These are phyloP conservation scores for Gasterosteus aculeatus DNA, from an alignment of 2,113 vertebrate species.

Conservation along the genomic window DNA sequence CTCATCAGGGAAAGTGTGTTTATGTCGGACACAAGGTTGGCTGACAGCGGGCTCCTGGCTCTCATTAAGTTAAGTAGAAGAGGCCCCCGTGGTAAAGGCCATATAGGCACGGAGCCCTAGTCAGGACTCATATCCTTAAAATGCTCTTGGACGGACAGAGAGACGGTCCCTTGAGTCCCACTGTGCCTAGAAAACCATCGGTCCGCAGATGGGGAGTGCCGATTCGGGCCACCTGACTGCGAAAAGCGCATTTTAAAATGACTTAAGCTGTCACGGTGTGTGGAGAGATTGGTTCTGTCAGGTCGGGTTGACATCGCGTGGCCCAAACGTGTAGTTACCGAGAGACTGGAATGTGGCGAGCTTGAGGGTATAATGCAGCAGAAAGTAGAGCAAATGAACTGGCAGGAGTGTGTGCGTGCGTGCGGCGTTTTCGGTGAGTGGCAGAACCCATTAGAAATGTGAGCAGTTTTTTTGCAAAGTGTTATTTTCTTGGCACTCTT, in stretches of 20 bases:
- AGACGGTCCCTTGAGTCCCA: constrained; percentile 26
- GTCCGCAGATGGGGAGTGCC: constrained; percentile 15
- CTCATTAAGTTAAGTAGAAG: constrained; percentile 78
- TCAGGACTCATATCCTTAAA: constrained; percentile 54
- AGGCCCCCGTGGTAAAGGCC: constrained; percentile 40
- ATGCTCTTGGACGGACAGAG: constrained; percentile 42
- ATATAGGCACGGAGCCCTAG: constrained; percentile 22
- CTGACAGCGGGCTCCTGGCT: constrained; percentile 53
- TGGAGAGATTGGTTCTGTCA: constrained; percentile 28
- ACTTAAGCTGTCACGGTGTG: constrained; percentile 19
- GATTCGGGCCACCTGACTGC: constrained; percentile 33
- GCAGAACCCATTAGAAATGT: constrained; percentile 65
- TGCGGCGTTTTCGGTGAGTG: constrained; percentile 49
- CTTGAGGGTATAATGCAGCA: constrained; percentile 34
- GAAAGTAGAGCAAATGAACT: constrained; percentile 48
- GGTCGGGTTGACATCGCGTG: constrained; percentile 36
- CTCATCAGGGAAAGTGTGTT: constrained; percentile 80
- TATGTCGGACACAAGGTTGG: constrained; percentile 67
- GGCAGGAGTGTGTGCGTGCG: constrained; percentile 28
- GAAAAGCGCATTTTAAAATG: constrained; percentile 31
- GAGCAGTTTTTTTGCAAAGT: constrained; percentile 40
- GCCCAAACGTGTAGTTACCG: constrained; percentile 40
- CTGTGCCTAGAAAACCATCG: constrained; percentile 36
- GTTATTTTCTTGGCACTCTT: constrained; percentile 58
- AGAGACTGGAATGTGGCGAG: constrained; percentile 4